Percentiles rank a stretch among this genome's conserved stretches.
These are phyloP conservation scores for Tupaia tana DNA, from an alignment of 2,113 vertebrate genomes.

Conservation along the genomic window DNA sequence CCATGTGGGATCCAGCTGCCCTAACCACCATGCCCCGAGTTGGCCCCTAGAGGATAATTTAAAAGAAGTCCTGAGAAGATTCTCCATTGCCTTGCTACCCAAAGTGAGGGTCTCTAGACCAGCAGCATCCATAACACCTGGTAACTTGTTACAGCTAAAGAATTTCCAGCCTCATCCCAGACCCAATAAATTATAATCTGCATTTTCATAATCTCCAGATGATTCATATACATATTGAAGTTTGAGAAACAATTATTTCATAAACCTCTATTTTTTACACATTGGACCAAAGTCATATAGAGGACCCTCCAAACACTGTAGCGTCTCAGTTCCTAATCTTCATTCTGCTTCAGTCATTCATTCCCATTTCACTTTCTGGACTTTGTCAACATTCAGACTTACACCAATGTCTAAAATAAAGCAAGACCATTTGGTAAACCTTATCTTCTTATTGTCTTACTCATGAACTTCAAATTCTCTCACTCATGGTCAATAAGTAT, in stretches of 20 bases:
- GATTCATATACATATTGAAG: background rate
- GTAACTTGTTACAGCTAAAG: background rate
- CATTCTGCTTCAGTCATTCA: background rate
- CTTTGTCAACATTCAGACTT: background rate
- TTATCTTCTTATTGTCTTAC: background rate
- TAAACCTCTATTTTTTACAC: background rate
- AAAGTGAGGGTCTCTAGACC: background rate
- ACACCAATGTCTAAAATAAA: background rate
- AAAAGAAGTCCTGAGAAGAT: background rate
- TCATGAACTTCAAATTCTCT: background rate
- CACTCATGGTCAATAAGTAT: background rate
- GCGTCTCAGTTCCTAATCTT: background rate
- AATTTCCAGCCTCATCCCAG: background rate
- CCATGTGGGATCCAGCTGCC: no score
- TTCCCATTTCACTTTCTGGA: background rate
- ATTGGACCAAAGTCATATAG: background rate
- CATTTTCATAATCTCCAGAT: background rate
- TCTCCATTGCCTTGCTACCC: background rate
- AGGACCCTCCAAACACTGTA: background rate
- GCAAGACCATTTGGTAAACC: background rate
- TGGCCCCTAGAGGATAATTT: background rate
- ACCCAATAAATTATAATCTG: background rate
- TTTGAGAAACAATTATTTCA: background rate
- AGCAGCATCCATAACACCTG: background rate
- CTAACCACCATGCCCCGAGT: no score